Percentiles rank a stretch among this genome's conserved stretches.
Evolutionary conservation across 2,113 vertebrate genomes (phyloP).

Genomic region (Rhinogobius similis): DNA sequence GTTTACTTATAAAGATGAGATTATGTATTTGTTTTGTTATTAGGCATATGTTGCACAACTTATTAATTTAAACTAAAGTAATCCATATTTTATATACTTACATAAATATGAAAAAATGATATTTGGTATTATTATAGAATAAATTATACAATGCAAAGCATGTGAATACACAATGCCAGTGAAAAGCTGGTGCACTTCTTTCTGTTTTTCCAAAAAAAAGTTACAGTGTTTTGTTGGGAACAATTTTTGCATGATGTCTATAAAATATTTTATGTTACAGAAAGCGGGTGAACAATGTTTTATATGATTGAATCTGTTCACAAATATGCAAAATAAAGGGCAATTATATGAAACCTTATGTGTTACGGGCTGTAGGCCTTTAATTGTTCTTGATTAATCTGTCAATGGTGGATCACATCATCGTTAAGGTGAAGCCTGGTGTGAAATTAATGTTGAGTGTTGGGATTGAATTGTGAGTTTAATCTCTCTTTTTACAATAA

Average conservation of each 20-base stretch:
- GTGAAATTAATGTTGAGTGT: no score
- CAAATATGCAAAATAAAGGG: slow-evolving; percentile 62
- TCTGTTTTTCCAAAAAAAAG: slow-evolving; percentile 38
- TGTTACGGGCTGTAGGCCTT: no score
- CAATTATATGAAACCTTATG: slow-evolving; percentile 61
- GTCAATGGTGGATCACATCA: no score
- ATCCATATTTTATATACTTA: neutral
- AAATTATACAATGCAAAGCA: slow-evolving; percentile 17
- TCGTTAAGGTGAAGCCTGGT: no score
- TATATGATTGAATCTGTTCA: slow-evolving; percentile 47
- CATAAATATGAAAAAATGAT: neutral
- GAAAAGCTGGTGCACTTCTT: slow-evolving; percentile 37
- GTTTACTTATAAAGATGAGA: neutral
- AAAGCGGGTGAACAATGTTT: slow-evolving; percentile 57
- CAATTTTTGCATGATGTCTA: neutral
- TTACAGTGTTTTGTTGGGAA: slow-evolving; percentile 7
- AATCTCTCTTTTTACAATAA: no score
- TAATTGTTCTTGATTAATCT: no score
- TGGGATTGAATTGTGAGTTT: no score
- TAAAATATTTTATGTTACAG: slow-evolving; percentile 15
- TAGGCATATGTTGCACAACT: neutral
- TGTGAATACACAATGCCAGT: slow-evolving; percentile 28
- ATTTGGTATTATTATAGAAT: neutral
- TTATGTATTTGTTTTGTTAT: slow-evolving; percentile 4
- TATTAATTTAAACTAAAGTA: neutral